phyloP scores from a whole-genome alignment of 2,797 vertebrate genomes.

The Onychomys leucogaster region DNA sequence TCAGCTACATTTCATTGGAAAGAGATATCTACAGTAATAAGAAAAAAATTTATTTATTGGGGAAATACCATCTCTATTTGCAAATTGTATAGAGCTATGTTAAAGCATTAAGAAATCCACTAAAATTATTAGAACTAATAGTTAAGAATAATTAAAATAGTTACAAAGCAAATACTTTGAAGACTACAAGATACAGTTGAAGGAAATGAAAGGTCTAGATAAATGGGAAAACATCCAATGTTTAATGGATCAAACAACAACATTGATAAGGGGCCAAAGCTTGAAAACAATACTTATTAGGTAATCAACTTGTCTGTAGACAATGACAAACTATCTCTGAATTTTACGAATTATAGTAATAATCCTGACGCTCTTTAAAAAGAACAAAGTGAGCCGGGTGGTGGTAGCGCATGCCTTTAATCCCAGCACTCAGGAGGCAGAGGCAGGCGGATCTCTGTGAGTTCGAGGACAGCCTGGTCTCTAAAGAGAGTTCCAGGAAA shows the following conservation, averaged over 20 bases:
- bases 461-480: no score
- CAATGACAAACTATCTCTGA: not conserved
- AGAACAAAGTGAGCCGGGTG: not conserved
- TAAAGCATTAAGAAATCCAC: not conserved
- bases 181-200: not conserved
- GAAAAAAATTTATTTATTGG: not conserved
- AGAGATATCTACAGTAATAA: slow-evolving; percentile 15
- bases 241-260: not conserved
- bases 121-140: not conserved
- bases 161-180: not conserved
- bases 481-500: no score
- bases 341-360: not conserved
- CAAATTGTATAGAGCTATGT: not conserved
- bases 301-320: not conserved
- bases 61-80: not conserved
- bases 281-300: not conserved
- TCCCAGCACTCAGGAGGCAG: no score
- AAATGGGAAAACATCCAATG: not conserved
- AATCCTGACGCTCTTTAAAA: not conserved
- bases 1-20: slow-evolving; percentile 52
- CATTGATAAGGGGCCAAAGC: not conserved
- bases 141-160: not conserved
- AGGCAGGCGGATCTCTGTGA: no score
- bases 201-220: not conserved
- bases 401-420: no score